A percentile compares a stretch with the other conserved stretches of the same genome.
Evolutionary conservation across 2,888 invertebrate species (phyloP).

Genomic region (Cerastis leucographa): DNA sequence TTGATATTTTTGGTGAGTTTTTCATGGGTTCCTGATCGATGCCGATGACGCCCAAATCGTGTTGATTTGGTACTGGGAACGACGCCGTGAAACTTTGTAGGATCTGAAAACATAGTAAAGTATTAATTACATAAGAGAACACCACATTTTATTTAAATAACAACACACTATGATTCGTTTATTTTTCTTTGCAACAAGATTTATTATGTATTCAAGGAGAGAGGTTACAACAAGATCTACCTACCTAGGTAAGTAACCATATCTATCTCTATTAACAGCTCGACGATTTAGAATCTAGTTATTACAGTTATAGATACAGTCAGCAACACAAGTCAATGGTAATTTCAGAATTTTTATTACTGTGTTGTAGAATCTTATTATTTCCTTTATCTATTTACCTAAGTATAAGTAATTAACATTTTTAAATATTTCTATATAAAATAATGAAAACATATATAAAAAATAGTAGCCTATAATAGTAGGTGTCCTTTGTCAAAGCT

Average conservation of each 20-base stretch:
- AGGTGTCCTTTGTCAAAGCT: not conserved
- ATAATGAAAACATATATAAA: too few species aligned
- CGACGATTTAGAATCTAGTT: not conserved
- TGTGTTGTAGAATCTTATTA: not conserved
- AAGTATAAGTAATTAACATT: too few species aligned
- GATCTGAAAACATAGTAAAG: slow-evolving; percentile 79
- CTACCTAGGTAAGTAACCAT: not conserved
- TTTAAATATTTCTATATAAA: too few species aligned
- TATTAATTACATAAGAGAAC: not conserved
- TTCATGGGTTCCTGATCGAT: slow-evolving; percentile 65
- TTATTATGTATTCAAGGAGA: not conserved
- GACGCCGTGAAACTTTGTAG: slow-evolving; percentile 78
- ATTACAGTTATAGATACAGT: not conserved
- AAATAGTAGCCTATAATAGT: too few species aligned
- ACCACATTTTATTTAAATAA: not conserved
- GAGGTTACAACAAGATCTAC: slow-evolving; percentile 5
- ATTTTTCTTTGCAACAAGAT: not conserved
- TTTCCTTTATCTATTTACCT: not conserved
- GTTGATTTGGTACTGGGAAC: slow-evolving; percentile 73
- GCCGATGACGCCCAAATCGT: slow-evolving; percentile 65
- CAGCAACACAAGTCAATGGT: not conserved
- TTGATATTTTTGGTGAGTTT: slow-evolving; percentile 73
- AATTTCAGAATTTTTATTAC: not conserved
- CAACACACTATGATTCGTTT: not conserved
- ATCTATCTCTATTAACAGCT: not conserved